phyloP scores from a whole-genome alignment of 2,113 vertebrate genomes.

The Zosterops japonicus region DNA sequence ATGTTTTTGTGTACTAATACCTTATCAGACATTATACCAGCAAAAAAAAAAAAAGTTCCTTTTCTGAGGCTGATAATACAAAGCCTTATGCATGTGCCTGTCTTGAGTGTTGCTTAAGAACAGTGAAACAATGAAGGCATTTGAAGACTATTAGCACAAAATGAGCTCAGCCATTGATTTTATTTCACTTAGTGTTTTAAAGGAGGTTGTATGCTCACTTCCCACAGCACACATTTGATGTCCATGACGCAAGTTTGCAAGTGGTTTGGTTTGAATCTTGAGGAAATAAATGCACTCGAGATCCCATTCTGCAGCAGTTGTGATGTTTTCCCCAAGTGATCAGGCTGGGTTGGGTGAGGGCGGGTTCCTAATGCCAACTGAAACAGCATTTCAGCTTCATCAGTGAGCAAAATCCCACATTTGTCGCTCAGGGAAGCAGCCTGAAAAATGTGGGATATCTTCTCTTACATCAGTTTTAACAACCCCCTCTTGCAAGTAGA shows the following conservation, averaged over 20 bases:
- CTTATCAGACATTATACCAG: not conserved
- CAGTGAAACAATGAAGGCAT: conserved; percentile 31
- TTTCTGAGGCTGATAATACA: not conserved
- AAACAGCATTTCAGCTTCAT: not conserved
- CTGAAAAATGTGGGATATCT: not conserved
- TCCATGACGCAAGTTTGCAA: not conserved
- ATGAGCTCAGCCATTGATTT: conserved; percentile 61
- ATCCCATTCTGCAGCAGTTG: not conserved
- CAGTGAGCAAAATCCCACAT: not conserved
- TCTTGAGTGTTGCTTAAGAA: conserved; percentile 30
- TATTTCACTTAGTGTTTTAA: conserved; percentile 57
- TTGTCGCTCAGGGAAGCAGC: not conserved
- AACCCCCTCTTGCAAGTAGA: not conserved
- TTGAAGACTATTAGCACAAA: conserved; percentile 61
- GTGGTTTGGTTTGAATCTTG: not conserved
- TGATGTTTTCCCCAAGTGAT: not conserved
- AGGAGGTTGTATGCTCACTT: conserved; percentile 25
- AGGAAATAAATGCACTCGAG: not conserved
- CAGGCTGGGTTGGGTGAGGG: not conserved
- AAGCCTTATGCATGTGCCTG: not conserved
- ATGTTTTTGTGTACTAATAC: not conserved
- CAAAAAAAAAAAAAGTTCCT: not conserved
- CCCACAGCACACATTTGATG: not conserved
- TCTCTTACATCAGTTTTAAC: not conserved
- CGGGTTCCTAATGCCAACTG: not conserved